phyloP scores from a whole-genome alignment of 2,797 vertebrate species.

The Melanotaenia boesemani region DNA sequence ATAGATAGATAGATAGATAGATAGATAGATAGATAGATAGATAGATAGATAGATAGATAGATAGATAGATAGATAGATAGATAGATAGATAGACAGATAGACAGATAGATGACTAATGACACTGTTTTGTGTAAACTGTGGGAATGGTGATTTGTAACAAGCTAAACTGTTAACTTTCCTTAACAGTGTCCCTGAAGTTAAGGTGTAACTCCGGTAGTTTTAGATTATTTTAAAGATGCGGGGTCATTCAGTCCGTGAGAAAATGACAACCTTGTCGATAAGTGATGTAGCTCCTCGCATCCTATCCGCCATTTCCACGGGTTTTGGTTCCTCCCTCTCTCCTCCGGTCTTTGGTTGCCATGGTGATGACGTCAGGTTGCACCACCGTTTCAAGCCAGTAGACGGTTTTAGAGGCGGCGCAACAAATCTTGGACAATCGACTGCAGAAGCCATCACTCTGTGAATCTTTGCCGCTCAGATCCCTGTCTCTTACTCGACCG shows the following conservation, averaged over 20 bases:
- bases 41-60: no score
- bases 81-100: no score
- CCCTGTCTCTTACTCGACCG: neutral
- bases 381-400: conserved; percentile 72
- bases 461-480: conserved; percentile 17
- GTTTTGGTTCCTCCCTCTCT: conserved; percentile 63
- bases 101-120: neutral
- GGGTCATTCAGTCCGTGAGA: conserved; percentile 19
- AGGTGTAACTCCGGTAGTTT: neutral
- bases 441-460: conserved; percentile 24
- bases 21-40: no score
- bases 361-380: conserved; percentile 84
- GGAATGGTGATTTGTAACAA: neutral
- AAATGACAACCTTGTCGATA: conserved; percentile 13
- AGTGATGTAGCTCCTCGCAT: conserved; percentile 39
- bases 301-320: conserved; percentile 73
- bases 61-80: no score
- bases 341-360: conserved; percentile 81
- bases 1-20: no score
- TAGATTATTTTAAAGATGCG: neutral
- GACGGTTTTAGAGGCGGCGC: conserved; percentile 56
- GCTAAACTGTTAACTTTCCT: neutral
- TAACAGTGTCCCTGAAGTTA: neutral
- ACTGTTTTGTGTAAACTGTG: neutral
- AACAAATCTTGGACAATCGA: conserved; percentile 30